Percentiles rank a stretch among this genome's conserved stretches.
phyloP scores from a whole-genome alignment of 2,888 invertebrate species.

The Metallyticus violacea region DNA sequence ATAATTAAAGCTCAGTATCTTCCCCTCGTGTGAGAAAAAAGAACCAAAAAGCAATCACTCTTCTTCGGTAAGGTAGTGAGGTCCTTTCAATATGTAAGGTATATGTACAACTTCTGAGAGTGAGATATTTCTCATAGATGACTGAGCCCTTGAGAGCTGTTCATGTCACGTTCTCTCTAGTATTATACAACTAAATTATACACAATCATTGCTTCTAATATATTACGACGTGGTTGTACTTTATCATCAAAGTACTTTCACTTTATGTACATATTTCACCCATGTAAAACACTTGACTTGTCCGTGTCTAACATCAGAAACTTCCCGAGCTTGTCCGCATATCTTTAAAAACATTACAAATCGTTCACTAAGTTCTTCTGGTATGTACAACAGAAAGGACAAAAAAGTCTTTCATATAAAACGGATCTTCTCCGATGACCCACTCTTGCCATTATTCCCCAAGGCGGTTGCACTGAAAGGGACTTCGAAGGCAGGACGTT shows the following conservation, averaged over 20 bases:
- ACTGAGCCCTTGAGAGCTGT: no score
- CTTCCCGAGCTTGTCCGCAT: neutral
- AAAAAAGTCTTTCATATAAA: neutral
- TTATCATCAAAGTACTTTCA: neutral
- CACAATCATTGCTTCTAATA: constrained; percentile 3
- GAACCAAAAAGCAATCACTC: neutral
- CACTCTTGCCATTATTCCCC: neutral
- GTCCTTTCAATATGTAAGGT: neutral
- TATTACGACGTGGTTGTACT: neutral
- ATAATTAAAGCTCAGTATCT: neutral
- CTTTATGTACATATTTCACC: neutral
- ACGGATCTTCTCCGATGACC: neutral
- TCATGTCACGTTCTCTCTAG: neutral
- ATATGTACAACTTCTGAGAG: neutral
- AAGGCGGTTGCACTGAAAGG: neutral
- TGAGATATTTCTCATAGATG: no score
- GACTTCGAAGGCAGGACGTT: neutral
- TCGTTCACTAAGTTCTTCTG: neutral
- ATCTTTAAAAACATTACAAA: neutral
- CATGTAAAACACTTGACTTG: neutral
- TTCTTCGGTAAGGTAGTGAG: no score
- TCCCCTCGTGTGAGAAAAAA: neutral
- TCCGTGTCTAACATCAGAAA: neutral
- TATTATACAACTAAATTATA: neutral
- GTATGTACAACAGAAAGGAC: neutral